phyloP scores from a whole-genome alignment of 2,888 invertebrate genomes.

The Andrena praecox region DNA sequence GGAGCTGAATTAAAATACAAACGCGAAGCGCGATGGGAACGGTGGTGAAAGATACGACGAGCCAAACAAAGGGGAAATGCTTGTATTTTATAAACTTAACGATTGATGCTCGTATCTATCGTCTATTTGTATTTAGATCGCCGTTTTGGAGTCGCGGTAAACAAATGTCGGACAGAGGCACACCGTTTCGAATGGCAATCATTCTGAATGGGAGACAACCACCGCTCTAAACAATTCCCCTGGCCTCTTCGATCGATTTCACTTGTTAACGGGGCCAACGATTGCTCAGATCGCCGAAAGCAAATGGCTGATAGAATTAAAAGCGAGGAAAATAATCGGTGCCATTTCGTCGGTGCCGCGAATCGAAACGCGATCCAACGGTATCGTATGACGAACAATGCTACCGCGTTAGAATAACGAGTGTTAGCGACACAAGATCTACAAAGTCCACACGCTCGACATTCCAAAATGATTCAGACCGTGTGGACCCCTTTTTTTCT shows the following conservation, averaged over 20 bases:
- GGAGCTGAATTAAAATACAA: neutral
- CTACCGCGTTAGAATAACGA: constrained; percentile 47
- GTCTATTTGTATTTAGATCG: too few relatives aligned
- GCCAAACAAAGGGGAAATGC: too few relatives aligned
- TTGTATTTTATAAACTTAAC: too few relatives aligned
- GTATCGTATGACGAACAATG: constrained; percentile 61
- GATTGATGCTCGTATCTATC: too few relatives aligned
- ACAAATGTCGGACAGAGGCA: neutral
- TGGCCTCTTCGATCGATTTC: constrained; percentile 29
- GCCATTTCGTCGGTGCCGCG: constrained; percentile 32
- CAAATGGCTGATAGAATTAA: constrained; percentile 48
- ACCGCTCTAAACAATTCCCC: neutral
- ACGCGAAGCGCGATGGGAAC: neutral
- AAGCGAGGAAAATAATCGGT: constrained; percentile 62
- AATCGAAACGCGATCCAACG: constrained; percentile 51
- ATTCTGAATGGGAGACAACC: constrained; percentile 3
- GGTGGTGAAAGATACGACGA: neutral
- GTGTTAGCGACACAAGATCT: constrained; percentile 63
- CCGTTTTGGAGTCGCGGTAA: neutral
- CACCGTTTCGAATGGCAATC: constrained; percentile 3
- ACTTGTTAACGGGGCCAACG: constrained; percentile 50
- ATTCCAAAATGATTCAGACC: constrained; percentile 47
- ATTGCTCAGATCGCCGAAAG: constrained; percentile 33
- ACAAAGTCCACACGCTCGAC: constrained; percentile 59
- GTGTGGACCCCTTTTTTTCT: constrained; percentile 25